A percentile compares a stretch with the other conserved stretches of the same genome.
Conservation (phyloP, 2,113 vertebrate species). For the Poeciliopsis retropinna region DNA sequence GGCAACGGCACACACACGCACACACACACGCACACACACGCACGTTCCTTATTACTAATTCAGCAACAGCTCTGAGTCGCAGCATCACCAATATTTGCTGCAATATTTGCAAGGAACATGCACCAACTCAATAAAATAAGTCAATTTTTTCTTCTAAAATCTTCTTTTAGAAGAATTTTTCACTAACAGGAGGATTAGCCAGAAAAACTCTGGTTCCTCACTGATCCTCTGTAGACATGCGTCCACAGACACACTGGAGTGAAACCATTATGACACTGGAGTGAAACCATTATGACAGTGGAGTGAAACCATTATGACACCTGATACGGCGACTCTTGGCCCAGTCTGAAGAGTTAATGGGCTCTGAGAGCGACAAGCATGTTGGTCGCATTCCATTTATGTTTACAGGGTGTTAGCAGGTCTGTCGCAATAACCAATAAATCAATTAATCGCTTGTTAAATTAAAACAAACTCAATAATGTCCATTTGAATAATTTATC, state of each 20-base stretch:
- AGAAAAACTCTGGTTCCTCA: conserved; percentile 35
- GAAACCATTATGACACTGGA: no score
- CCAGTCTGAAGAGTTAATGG: conserved; percentile 37
- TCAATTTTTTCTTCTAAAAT: conserved; percentile 16
- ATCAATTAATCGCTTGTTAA: no score
- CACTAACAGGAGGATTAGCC: conserved; percentile 29
- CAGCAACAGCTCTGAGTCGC: conserved; percentile 1
- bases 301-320: conserved; percentile 32
- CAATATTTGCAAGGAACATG: neutral
- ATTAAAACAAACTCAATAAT: no score
- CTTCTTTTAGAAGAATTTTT: conserved; percentile 28
- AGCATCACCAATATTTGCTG: conserved; percentile 5
- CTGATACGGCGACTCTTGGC: conserved; percentile 31
- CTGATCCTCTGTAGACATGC: conserved; percentile 2
- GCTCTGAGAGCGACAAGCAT: conserved; percentile 23
- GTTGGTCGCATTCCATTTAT: conserved; percentile 70
- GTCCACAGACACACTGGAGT: neutral
- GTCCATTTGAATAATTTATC: no score
- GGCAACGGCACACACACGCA: conserved; percentile 37
- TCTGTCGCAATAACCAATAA: no score
- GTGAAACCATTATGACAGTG: neutral
- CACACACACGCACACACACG: conserved; percentile 22
- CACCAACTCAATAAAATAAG: neutral
- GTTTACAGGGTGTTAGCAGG: conserved; percentile 5
- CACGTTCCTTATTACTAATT: conserved; percentile 27